phyloP scores from a whole-genome alignment of 2,797 vertebrate genomes.

The Serranus cabrilla region DNA sequence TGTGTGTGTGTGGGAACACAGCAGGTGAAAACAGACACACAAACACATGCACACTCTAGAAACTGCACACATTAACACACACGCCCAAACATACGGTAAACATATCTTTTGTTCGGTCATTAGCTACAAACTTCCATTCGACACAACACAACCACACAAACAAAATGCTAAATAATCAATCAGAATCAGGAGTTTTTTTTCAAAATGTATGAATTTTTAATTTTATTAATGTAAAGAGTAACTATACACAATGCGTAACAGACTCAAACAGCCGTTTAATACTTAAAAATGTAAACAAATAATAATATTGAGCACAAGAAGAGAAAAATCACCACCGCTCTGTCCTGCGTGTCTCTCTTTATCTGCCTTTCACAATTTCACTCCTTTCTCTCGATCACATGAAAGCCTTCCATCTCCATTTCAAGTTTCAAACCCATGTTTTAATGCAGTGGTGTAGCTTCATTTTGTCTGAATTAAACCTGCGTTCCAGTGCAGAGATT shows the following conservation, averaged over 20 bases:
- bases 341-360: conserved; percentile 71
- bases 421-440: conserved; percentile 52
- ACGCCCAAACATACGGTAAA: conserved; percentile 11
- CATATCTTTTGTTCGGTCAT: conserved; percentile 40
- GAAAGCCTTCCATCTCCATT: conserved; percentile 22
- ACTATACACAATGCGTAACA: conserved; percentile 82
- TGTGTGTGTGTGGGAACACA: conserved; percentile 53
- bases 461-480: conserved; percentile 17
- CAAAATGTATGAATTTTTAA: conserved; percentile 74
- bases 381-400: conserved; percentile 87
- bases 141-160: background rate
- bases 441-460: conserved; percentile 41
- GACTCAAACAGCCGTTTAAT: conserved; percentile 85
- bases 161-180: conserved; percentile 11
- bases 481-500: conserved; percentile 64
- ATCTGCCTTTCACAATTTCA: conserved; percentile 66
- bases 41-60: conserved; percentile 49
- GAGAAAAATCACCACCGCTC: conserved; percentile 73
- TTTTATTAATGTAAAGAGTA: conserved; percentile 81
- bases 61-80: conserved; percentile 32
- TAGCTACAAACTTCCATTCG: conserved; percentile 27
- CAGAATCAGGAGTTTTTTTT: conserved; percentile 14
- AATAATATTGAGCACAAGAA: conserved; percentile 80
- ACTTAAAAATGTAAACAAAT: conserved; percentile 89
- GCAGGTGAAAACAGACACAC: conserved; percentile 60